A percentile compares a stretch with the other conserved stretches of the same genome.
These are phyloP conservation scores for Formica selysi DNA, from an alignment of 1,140 invertebrate genomes.

Conservation along the genomic window DNA sequence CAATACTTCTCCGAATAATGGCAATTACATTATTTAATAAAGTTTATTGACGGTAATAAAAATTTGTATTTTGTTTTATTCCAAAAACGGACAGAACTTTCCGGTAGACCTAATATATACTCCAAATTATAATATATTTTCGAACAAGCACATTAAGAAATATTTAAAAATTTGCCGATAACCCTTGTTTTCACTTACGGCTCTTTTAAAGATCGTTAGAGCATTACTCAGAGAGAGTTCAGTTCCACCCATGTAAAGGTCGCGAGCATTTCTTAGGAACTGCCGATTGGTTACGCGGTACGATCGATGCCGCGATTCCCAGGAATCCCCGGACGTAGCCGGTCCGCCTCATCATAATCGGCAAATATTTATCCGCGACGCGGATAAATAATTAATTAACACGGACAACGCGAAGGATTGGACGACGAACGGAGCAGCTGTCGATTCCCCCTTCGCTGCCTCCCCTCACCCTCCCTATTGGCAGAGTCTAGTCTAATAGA, in stretches of 20 bases:
- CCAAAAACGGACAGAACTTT: too few relatives aligned
- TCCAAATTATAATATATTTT: neutral
- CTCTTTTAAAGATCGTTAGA: slow-evolving; percentile 37
- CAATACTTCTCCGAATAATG: too few relatives aligned
- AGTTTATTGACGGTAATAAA: too few relatives aligned
- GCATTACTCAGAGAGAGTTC: slow-evolving; percentile 13
- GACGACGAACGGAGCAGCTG: slow-evolving; percentile 68
- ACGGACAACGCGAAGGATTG: slow-evolving; percentile 63
- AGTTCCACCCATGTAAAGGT: slow-evolving; percentile 46
- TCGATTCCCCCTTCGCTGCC: slow-evolving; percentile 36
- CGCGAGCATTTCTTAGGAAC: slow-evolving; percentile 62
- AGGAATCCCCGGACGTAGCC: slow-evolving; percentile 48
- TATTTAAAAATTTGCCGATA: neutral
- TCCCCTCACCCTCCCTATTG: slow-evolving; percentile 40
- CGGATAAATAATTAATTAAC: slow-evolving; percentile 76
- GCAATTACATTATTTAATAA: too few relatives aligned
- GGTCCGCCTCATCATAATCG: slow-evolving; percentile 48
- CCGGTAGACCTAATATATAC: too few relatives aligned
- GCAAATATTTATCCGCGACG: slow-evolving; percentile 71
- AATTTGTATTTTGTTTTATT: too few relatives aligned
- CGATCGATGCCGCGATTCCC: slow-evolving; percentile 62
- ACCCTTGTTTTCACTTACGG: slow-evolving; percentile 44
- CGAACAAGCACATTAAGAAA: neutral
- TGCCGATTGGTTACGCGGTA: slow-evolving; percentile 62
- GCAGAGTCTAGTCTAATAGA: slow-evolving; percentile 71